Evolutionary conservation across 2,113 vertebrate species (phyloP), one percentile per base, ranked within the genome.

Genomic region (Notarius lentiginosus): DNA sequence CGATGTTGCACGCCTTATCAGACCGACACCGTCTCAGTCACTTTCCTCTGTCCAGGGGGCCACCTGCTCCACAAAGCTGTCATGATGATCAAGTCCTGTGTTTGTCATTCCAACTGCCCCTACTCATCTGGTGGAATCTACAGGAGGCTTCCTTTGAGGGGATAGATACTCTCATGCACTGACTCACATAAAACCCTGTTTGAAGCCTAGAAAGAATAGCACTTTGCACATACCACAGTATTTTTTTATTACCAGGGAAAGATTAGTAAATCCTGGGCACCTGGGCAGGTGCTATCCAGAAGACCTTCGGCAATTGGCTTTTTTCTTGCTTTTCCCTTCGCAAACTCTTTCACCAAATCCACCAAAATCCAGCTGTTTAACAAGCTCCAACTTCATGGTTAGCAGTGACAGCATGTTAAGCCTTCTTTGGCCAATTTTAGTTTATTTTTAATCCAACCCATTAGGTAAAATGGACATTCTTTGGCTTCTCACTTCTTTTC

Each of bases 51-150:
- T 79, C 90, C 89, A 5, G 73, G 14, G 0, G 94, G 95, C 65
- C 84, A 87, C 8, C 81, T 90, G 51, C 14, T 93, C 4, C 91
- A 34, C 53, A 89, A 91, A 70, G 81, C 92, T 0, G 93, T 95
- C 76, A 96, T 96, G 95, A 91, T 93, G 90, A 94, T 95, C 89
- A 93, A 92, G 89, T 95, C 95, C 17, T 96, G 95, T n/a, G 87
- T 84, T 41, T 96, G 95, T 84, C 94, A 95, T 79, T 84, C 91
- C 86, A 94, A 93, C 92, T 96, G 95, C 87, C 94, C 94, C 41
- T 24, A 87, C 56, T 68, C 79, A 20, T n/a, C 75, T 60, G 60
- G 24, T 72, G 82, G 88, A 75, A 91, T 91, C 70, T 92, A 83
- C 34, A 82, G 88, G 92, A 41, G 1, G 8, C 75, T 51, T 60